Conservation (phyloP, 2,113 vertebrate genomes). For the Mirza zaza region DNA sequence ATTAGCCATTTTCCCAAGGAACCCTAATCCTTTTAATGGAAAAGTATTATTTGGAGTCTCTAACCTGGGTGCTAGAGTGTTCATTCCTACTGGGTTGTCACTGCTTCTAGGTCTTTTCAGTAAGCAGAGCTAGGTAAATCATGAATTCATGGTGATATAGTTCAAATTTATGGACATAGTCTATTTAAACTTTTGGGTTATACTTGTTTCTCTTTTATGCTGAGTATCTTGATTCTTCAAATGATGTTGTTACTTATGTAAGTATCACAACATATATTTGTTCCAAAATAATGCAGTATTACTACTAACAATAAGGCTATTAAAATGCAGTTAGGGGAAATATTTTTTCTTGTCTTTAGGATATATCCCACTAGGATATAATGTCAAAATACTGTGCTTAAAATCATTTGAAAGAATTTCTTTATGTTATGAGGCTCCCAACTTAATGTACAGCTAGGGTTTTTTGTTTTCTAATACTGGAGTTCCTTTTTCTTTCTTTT, state of each 20-base stretch:
- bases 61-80: neutral
- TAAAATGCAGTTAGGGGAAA: neutral
- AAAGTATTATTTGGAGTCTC: neutral
- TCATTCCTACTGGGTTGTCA: neutral
- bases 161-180: neutral
- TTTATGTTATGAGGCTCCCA: neutral
- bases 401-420: neutral
- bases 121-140: neutral
- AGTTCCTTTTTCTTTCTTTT: neutral
- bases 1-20: neutral
- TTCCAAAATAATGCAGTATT: neutral
- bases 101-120: neutral
- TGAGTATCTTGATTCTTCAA: constrained; percentile 38
- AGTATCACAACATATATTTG: neutral
- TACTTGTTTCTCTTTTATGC: neutral
- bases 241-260: neutral
- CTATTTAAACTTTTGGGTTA: neutral
- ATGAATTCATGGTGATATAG: neutral
- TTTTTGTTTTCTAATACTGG: neutral
- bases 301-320: neutral
- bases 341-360: neutral
- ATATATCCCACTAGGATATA: neutral
- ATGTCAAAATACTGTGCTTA: neutral
- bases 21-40: neutral
- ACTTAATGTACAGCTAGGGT: neutral